phyloP scores from a whole-genome alignment of 2,797 vertebrate species.

The Brotula barbata region DNA sequence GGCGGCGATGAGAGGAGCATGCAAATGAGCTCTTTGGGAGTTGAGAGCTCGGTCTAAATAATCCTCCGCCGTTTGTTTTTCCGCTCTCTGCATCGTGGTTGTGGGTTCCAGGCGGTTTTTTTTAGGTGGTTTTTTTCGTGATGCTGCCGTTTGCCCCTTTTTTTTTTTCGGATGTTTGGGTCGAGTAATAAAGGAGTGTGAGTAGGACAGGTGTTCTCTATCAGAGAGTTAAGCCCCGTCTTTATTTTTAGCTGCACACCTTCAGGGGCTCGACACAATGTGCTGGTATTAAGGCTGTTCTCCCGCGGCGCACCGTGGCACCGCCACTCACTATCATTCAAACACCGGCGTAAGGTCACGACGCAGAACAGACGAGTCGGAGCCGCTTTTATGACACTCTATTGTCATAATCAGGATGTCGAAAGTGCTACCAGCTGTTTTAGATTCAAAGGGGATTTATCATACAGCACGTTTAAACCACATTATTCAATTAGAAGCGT shows the following conservation, averaged over 20 bases:
- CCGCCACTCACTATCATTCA: conserved; percentile 53
- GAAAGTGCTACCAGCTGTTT: no score
- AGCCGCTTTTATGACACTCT: conserved; percentile 1
- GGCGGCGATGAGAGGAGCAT: conserved; percentile 63
- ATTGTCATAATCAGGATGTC: not conserved
- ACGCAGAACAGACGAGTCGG: no score
- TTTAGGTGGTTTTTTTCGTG: no score
- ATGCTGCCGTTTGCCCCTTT: conserved; percentile 6
- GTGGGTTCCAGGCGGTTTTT: no score
- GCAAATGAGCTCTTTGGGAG: conserved; percentile 67
- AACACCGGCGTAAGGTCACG: conserved; percentile 4
- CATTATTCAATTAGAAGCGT: conserved; percentile 57
- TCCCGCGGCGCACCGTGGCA: conserved; percentile 40
- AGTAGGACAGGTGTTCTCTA: conserved; percentile 68
- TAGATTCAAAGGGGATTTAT: conserved; percentile 16
- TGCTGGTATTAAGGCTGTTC: conserved; percentile 59
- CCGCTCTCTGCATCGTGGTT: conserved; percentile 3
- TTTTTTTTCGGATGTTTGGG: conserved; percentile 20
- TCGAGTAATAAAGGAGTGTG: conserved; percentile 20
- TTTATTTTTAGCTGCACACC: conserved; percentile 77
- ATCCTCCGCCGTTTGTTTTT: conserved; percentile 7
- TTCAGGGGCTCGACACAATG: conserved; percentile 66
- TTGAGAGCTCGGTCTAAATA: conserved; percentile 49
- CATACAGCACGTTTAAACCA: conserved; percentile 45
- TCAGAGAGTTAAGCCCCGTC: conserved; percentile 72